Conservation (phyloP, 1,140 invertebrate genomes). For the Hylaeus anthracinus region DNA sequence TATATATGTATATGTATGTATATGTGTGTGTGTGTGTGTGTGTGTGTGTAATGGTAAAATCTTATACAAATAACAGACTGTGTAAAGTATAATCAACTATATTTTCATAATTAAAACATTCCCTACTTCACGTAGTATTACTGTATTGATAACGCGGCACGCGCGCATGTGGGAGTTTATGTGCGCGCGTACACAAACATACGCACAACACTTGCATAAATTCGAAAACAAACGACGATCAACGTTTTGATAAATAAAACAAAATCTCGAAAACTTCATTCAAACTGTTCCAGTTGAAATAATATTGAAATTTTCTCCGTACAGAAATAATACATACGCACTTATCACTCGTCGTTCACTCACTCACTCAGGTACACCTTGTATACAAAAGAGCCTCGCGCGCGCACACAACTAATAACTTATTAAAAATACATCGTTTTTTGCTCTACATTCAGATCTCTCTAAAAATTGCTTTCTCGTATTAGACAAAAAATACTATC, state of each 20-base stretch:
- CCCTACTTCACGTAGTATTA: conserved; percentile 68
- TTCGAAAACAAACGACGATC: conserved; percentile 46
- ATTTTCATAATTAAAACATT: conserved; percentile 73
- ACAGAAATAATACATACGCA: conserved; percentile 18
- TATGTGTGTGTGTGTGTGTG: neutral
- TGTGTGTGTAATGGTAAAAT: conserved; percentile 48
- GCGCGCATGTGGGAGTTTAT: conserved; percentile 28
- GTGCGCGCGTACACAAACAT: conserved; percentile 38
- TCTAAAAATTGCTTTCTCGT: conserved; percentile 73
- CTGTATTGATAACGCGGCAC: conserved; percentile 57
- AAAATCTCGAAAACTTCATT: conserved; percentile 26
- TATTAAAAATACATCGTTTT: conserved; percentile 76
- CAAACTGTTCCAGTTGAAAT: neutral
- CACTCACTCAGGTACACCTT: conserved; percentile 50
- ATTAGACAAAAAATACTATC: conserved; percentile 68
- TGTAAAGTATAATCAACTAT: conserved; percentile 73
- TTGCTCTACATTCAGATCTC: conserved; percentile 64
- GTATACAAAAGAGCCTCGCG: conserved; percentile 49
- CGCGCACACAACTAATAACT: conserved; percentile 72
- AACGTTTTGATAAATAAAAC: conserved; percentile 48
- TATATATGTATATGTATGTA: too few relatives aligned
- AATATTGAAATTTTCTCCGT: conserved; percentile 24
- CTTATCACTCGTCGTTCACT: neutral
- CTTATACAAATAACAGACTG: conserved; percentile 61
- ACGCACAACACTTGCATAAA: conserved; percentile 40